These are phyloP conservation scores for Naso thynnoides DNA, from an alignment of 2,797 vertebrate genomes.

Conservation along the genomic window DNA sequence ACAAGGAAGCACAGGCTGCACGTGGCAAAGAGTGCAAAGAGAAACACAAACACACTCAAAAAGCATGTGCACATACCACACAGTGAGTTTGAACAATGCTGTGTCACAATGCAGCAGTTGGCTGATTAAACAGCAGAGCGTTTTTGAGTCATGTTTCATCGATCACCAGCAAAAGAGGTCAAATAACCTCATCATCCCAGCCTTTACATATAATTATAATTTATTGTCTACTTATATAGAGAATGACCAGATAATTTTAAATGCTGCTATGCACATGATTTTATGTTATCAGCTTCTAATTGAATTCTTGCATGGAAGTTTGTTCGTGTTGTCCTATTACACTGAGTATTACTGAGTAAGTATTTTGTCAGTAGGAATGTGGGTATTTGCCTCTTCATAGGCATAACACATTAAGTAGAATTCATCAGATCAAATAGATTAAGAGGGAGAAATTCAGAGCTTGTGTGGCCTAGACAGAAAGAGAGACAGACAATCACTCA, in stretches of 20 bases:
- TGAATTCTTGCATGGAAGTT: neutral
- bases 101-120: constrained; percentile 47
- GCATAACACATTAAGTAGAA: neutral
- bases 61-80: neutral
- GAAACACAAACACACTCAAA: constrained; percentile 13
- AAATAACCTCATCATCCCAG: constrained; percentile 9
- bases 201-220: neutral
- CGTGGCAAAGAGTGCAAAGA: constrained; percentile 26
- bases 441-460: constrained; percentile 1
- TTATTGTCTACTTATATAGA: neutral
- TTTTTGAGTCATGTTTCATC: constrained; percentile 49
- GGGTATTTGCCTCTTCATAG: neutral
- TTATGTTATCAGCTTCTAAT: neutral
- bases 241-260: neutral
- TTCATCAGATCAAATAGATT: constrained; percentile 6
- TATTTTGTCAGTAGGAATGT: neutral
- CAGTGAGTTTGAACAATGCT: constrained; percentile 36
- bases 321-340: neutral
- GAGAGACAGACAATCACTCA: constrained; percentile 51
- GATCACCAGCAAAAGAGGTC: constrained; percentile 28
- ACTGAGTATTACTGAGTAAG: neutral
- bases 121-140: constrained; percentile 32
- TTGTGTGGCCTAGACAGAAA: constrained; percentile 15
- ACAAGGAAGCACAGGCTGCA: constrained; percentile 7
- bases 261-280: neutral